phyloP scores from a whole-genome alignment of 2,113 vertebrate species.

The Struthio camelus region DNA sequence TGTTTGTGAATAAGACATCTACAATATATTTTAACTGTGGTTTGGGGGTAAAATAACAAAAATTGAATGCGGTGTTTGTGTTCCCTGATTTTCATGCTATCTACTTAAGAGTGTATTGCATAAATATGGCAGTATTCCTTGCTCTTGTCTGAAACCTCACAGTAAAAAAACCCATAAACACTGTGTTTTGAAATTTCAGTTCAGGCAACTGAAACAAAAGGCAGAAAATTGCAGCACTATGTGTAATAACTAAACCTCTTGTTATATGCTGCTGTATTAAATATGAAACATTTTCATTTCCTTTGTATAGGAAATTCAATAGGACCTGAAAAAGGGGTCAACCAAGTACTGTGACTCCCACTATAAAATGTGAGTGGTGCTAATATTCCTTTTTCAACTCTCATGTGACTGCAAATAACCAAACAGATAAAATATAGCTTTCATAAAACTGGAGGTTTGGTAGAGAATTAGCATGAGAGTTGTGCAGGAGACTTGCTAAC shows the following conservation, averaged over 20 bases:
- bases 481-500: constrained; percentile 64
- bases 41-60: neutral
- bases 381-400: constrained; percentile 77
- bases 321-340: constrained; percentile 76
- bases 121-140: neutral
- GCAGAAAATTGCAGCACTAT: constrained; percentile 61
- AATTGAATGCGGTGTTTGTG: neutral
- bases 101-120: neutral
- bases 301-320: constrained; percentile 80
- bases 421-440: constrained; percentile 83
- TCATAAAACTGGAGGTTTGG: constrained; percentile 80
- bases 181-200: constrained; percentile 59
- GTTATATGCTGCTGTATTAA: constrained; percentile 75
- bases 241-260: constrained; percentile 75
- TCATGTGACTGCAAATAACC: constrained; percentile 71
- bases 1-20: neutral
- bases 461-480: constrained; percentile 79
- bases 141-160: constrained; percentile 16
- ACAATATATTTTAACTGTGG: neutral
- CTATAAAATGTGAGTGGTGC: constrained; percentile 78
- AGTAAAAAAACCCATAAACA: constrained; percentile 44
- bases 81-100: neutral
- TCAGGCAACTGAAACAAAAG: constrained; percentile 71
- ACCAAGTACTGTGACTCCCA: constrained; percentile 71
- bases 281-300: constrained; percentile 82